Evolutionary conservation across 2,113 vertebrate species (phyloP), one percentile per base, ranked within the genome.

Genomic region (Rafetus swinhoei): DNA sequence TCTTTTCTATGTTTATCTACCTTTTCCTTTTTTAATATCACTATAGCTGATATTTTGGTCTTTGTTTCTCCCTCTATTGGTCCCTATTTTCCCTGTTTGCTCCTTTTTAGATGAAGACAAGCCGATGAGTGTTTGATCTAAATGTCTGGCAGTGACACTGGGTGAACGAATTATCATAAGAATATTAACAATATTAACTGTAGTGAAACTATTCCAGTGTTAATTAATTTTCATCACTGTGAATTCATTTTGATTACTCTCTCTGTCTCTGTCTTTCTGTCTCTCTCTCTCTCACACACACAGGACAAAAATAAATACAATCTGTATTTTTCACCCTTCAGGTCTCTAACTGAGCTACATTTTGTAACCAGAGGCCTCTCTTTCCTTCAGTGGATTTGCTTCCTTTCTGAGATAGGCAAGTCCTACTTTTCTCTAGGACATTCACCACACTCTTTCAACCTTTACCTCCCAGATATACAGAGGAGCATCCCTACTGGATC

Each of bases 391-490:
- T 65, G 72, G 10, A 56, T 22, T 4, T 21, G 2, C 3, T 84
- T 54, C 25, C 77, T 59, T 77, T 9, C 65, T 25, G 76, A 3
- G 2, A 3, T 25, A 86, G 6, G 5, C n/a, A 86, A 65, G 54
- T 7, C 56, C n/a, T 13, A 6, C 1, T 24, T 74, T 79, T 56
- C 54, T 87, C n/a, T 79, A 50, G 14, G 0, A 0, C 57, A n/a
- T 9, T 90, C 79, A 57, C 27, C 60, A 4, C 18, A 69, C 5
- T 29, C 9, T 13, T 22, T 2, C 2, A 6, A 5, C 0, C 0
- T 24, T 35, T 60, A 54, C 29, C 82, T n/a, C 88, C 27, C 62
- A 39, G 65, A 3, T 4, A 3, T 92, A 25, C 11, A 8, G 18
- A 5, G 5, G 45, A 5, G 45, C 45, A 45, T 45, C 45, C 45